These are phyloP conservation scores for Nannoperca australis DNA, from an alignment of 2,797 vertebrate genomes.

Conservation along the genomic window DNA sequence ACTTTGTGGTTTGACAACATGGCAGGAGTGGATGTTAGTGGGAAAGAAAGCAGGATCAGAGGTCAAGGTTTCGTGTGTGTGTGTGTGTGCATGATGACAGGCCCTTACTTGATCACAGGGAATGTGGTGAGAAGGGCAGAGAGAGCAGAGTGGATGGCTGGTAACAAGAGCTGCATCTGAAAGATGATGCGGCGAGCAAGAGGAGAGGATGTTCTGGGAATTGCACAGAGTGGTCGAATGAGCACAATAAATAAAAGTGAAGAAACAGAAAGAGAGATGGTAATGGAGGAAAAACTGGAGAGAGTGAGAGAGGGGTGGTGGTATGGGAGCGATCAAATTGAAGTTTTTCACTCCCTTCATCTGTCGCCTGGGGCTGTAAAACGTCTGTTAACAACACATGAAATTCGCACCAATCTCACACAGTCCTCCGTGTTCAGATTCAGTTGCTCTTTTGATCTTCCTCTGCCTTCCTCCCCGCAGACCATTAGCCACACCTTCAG, in stretches of 20 bases:
- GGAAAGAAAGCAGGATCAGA: conserved; percentile 26
- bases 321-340: conserved; percentile 39
- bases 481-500: conserved; percentile 24
- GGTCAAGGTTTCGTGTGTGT: conserved; percentile 35
- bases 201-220: conserved; percentile 13
- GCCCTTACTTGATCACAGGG: conserved; percentile 3
- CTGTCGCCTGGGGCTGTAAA: conserved; percentile 38
- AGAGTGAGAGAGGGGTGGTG: not conserved
- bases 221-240: not conserved
- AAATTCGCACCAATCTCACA: conserved; percentile 22
- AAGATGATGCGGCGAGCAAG: conserved; percentile 23
- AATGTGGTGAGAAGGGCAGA: conserved; percentile 22
- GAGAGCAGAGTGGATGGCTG: conserved; percentile 17
- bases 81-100: not conserved
- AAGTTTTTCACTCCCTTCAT: conserved; percentile 32
- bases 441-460: conserved; percentile 32
- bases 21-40: conserved; percentile 15
- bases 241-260: conserved; percentile 20
- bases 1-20: conserved; percentile 11
- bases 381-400: conserved; percentile 26
- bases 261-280: not conserved
- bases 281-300: not conserved
- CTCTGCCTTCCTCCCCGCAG: conserved; percentile 30
- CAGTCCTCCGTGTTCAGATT: conserved; percentile 11
- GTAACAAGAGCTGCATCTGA: conserved; percentile 41